Conservation (phyloP, 2,113 vertebrate genomes). For the Sinocyclocheilus grahami region DNA sequence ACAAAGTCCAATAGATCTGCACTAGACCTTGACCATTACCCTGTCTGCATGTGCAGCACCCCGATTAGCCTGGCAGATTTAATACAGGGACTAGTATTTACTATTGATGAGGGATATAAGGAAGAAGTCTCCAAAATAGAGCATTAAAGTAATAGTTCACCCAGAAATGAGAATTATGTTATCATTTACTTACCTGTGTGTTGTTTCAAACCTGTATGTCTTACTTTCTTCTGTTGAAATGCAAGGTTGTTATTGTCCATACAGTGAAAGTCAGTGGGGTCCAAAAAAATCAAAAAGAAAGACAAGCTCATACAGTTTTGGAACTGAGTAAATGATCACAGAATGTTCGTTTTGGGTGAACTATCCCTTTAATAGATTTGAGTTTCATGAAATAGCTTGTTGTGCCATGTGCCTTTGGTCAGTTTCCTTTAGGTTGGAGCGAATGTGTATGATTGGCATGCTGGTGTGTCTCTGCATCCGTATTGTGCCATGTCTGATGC, state of each 20-base stretch:
- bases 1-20: constrained; percentile 53
- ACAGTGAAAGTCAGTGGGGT: background rate
- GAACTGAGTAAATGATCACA: no score
- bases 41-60: constrained; percentile 36
- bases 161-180: background rate
- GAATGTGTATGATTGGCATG: no score
- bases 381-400: no score
- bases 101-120: constrained; percentile 22
- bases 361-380: no score
- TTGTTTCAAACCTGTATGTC: background rate
- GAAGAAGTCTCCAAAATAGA: background rate
- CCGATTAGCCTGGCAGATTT: constrained; percentile 46
- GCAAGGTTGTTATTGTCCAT: background rate
- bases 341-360: no score
- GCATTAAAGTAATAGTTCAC: constrained; percentile 3
- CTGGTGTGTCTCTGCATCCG: no score
- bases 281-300: background rate
- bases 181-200: background rate
- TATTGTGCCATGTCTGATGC: no score
- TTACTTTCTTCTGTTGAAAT: background rate
- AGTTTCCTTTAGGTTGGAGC: no score
- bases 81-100: constrained; percentile 36
- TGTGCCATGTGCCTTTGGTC: no score
- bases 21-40: constrained; percentile 44
- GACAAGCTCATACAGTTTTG: no score